Conservation (phyloP, 1,140 invertebrate genomes). For the Philotrypesis tridentata region DNA sequence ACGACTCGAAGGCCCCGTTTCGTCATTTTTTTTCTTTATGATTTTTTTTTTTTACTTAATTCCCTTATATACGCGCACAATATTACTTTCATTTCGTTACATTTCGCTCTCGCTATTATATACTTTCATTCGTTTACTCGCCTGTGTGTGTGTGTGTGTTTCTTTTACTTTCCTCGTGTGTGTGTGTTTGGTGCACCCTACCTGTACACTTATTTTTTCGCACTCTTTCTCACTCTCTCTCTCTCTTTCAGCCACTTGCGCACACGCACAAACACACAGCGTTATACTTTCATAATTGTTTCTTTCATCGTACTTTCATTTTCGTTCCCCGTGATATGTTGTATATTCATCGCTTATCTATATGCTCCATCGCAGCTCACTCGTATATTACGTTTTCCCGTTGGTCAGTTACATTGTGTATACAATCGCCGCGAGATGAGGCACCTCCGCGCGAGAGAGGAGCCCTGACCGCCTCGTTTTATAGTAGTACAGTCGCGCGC, state of each 20-base stretch:
- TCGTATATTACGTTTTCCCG: not conserved
- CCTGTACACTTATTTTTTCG: too few relatives aligned
- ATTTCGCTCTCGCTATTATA: not conserved
- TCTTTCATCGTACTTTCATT: constrained; percentile 33
- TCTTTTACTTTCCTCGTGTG: not conserved
- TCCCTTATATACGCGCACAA: not conserved
- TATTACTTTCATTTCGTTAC: constrained; percentile 26
- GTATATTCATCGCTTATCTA: constrained; percentile 4
- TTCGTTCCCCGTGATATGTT: constrained; percentile 5
- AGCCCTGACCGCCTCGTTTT: not conserved
- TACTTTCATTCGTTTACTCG: constrained; percentile 21
- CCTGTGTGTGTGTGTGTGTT: not conserved
- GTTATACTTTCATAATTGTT: constrained; percentile 43
- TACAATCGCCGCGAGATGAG: not conserved
- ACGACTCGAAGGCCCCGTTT: constrained; percentile 48
- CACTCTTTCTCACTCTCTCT: not conserved
- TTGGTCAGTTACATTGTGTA: constrained; percentile 12
- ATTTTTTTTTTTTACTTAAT: constrained; percentile 7
- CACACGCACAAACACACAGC: too few relatives aligned
- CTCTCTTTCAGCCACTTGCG: too few relatives aligned
- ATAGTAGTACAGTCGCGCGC: not conserved
- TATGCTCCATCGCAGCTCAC: constrained; percentile 4
- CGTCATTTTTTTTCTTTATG: constrained; percentile 28
- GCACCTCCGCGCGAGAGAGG: not conserved
- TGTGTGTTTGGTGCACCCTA: not conserved